Evolutionary conservation across 92 coral and sea anemone species (phyloP).

Genomic region (Porites evermanni): DNA sequence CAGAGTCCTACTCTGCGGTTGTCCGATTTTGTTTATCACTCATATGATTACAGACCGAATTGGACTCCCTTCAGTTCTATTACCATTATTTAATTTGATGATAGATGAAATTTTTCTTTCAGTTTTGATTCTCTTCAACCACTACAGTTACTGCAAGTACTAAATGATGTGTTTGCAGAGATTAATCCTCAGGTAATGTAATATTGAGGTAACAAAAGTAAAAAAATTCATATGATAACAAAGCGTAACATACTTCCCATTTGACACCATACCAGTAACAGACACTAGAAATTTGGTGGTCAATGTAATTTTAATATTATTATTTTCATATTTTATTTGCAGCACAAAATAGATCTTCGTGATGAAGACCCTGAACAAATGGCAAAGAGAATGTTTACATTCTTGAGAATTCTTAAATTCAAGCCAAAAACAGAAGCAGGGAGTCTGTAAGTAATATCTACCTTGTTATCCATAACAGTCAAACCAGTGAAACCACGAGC

Average conservation of each 20-base stretch:
- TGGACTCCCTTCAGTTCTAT: too few species aligned
- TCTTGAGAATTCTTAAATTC: slow-evolving; percentile 88
- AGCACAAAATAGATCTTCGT: slow-evolving; percentile 94
- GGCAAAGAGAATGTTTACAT: slow-evolving; percentile 94
- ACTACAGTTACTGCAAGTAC: slow-evolving; percentile 88
- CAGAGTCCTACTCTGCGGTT: too few species aligned
- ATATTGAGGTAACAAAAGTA: too few species aligned
- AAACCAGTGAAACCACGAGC: too few species aligned
- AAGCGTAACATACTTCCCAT: too few species aligned
- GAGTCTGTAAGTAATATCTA: slow-evolving; percentile 79
- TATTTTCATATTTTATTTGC: neutral
- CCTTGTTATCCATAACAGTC: neutral
- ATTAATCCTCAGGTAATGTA: slow-evolving; percentile 85
- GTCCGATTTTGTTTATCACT: too few species aligned
- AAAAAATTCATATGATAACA: too few species aligned
- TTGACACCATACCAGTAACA: too few species aligned
- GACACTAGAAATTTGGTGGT: too few species aligned
- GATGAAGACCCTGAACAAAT: slow-evolving; percentile 97
- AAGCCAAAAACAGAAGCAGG: slow-evolving; percentile 95
- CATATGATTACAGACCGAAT: too few species aligned
- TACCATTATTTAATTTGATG: too few species aligned
- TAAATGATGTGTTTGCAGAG: slow-evolving; percentile 97
- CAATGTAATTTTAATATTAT: neutral
- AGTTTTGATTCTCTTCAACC: slow-evolving; percentile 98
- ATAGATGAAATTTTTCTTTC: slow-evolving; percentile 22